phyloP scores from a whole-genome alignment of 2,797 vertebrate species.

The Kryptolebias ocellatus region DNA sequence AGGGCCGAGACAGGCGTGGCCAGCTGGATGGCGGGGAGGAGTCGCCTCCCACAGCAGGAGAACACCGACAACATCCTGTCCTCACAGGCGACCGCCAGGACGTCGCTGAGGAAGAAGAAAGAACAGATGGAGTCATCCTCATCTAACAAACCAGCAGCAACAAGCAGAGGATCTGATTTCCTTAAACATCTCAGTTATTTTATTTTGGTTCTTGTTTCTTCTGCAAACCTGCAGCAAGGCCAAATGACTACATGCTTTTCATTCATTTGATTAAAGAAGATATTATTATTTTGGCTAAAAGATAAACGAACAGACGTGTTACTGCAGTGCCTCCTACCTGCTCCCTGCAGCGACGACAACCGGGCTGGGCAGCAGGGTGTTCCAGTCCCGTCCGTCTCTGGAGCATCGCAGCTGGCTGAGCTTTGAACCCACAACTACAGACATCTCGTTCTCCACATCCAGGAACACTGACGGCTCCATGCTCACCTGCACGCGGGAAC shows the following conservation, averaged over 20 bases:
- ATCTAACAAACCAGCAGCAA: no score
- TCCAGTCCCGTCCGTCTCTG: constrained; percentile 93
- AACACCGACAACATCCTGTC: constrained; percentile 93
- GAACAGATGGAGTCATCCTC: background rate
- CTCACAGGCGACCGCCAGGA: constrained; percentile 91
- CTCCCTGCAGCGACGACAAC: constrained; percentile 91
- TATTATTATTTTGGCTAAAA: no score
- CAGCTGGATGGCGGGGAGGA: constrained; percentile 92
- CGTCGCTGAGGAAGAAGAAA: constrained; percentile 78
- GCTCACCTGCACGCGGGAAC: constrained; percentile 82
- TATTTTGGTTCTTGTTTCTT: no score
- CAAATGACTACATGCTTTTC: no score
- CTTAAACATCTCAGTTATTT: no score
- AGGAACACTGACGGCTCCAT: constrained; percentile 92
- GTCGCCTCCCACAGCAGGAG: constrained; percentile 91
- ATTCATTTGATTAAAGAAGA: no score
- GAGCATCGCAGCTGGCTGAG: constrained; percentile 93
- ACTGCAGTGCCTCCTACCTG: constrained; percentile 77
- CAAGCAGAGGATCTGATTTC: no score
- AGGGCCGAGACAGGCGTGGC: constrained; percentile 89
- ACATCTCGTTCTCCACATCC: constrained; percentile 95
- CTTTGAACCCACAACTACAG: constrained; percentile 85
- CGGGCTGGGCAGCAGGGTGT: constrained; percentile 88
- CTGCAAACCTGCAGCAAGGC: no score
- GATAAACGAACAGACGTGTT: background rate